Percentiles rank a stretch among this genome's conserved stretches.
These are phyloP conservation scores for Ctenoplectra terminalis DNA, from an alignment of 1,140 invertebrate species.

Conservation along the genomic window DNA sequence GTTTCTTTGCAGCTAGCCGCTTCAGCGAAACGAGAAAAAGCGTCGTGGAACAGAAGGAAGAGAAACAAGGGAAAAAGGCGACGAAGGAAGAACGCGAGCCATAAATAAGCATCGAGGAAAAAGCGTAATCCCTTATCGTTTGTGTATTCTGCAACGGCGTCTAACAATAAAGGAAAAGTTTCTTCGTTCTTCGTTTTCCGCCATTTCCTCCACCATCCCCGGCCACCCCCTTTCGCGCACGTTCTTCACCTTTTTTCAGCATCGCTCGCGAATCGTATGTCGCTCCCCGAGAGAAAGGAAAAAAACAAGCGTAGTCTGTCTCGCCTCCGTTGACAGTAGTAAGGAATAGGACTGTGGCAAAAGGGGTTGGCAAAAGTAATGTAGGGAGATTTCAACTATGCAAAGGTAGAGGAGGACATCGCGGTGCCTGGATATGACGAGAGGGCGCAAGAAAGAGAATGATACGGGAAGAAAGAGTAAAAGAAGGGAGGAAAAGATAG, in stretches of 20 bases:
- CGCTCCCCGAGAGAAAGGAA: not conserved
- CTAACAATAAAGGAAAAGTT: slow-evolving; percentile 53
- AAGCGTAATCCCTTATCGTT: slow-evolving; percentile 55
- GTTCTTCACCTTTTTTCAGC: not conserved
- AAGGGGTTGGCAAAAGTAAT: slow-evolving; percentile 38
- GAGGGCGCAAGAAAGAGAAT: slow-evolving; percentile 5
- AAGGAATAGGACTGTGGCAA: not conserved
- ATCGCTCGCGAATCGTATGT: slow-evolving; percentile 19
- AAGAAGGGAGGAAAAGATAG: not conserved
- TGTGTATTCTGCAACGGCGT: slow-evolving; percentile 31
- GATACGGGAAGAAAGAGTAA: not conserved
- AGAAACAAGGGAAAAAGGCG: slow-evolving; percentile 22
- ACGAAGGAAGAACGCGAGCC: slow-evolving; percentile 21
- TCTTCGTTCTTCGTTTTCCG: slow-evolving; percentile 10
- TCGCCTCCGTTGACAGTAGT: not conserved
- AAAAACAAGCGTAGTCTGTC: slow-evolving; percentile 23
- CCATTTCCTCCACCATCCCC: not conserved
- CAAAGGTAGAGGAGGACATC: not conserved
- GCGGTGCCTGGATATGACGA: slow-evolving; percentile 18
- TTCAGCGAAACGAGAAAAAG: slow-evolving; percentile 7
- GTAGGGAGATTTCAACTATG: slow-evolving; percentile 36
- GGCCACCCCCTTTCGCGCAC: not conserved
- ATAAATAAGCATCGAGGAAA: slow-evolving; percentile 55
- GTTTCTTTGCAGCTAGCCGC: slow-evolving; percentile 7
- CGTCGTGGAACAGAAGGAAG: slow-evolving; percentile 3